These are phyloP conservation scores for Muscidifurax raptorellus DNA, from an alignment of 1,140 invertebrate species.

Conservation along the genomic window DNA sequence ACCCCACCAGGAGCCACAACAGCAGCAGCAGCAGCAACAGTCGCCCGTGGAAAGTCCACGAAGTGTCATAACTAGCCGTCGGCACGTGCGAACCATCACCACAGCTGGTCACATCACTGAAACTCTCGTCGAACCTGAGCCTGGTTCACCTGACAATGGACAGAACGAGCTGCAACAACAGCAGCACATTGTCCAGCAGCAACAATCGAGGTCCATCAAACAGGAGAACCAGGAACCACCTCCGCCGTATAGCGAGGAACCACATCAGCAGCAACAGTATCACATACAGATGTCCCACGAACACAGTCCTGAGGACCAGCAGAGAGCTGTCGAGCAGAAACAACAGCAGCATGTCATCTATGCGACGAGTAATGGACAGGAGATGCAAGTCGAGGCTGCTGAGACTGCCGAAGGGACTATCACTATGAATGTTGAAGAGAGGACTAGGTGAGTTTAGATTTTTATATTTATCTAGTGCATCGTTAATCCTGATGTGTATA, in stretches of 20 bases:
- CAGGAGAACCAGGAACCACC: conserved; percentile 54
- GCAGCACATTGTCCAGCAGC: conserved; percentile 57
- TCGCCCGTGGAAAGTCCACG: conserved; percentile 58
- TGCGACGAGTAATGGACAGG: conserved; percentile 61
- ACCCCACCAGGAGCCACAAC: conserved; percentile 52
- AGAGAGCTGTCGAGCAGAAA: conserved; percentile 55
- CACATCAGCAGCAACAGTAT: conserved; percentile 55
- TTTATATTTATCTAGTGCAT: background rate
- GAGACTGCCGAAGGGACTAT: conserved; percentile 59
- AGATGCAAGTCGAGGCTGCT: conserved; percentile 61
- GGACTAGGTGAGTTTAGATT: conserved; percentile 62
- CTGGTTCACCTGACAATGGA: conserved; percentile 62
- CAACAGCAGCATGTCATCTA: conserved; percentile 68
- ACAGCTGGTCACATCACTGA: conserved; percentile 79
- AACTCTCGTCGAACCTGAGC: conserved; percentile 66
- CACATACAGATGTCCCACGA: conserved; percentile 64
- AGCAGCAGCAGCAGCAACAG: too few species aligned
- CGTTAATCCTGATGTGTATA: too few species aligned
- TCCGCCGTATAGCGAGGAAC: background rate
- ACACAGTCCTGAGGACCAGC: conserved; percentile 62
- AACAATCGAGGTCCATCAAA: conserved; percentile 53
- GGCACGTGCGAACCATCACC: conserved; percentile 78
- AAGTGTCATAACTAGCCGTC: conserved; percentile 77
- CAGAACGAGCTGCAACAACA: conserved; percentile 56
- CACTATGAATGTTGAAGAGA: conserved; percentile 64